A percentile compares a stretch with the other conserved stretches of the same genome.
Evolutionary conservation across 2,888 invertebrate genomes (phyloP).

Genomic region (Escarpia spicata): DNA sequence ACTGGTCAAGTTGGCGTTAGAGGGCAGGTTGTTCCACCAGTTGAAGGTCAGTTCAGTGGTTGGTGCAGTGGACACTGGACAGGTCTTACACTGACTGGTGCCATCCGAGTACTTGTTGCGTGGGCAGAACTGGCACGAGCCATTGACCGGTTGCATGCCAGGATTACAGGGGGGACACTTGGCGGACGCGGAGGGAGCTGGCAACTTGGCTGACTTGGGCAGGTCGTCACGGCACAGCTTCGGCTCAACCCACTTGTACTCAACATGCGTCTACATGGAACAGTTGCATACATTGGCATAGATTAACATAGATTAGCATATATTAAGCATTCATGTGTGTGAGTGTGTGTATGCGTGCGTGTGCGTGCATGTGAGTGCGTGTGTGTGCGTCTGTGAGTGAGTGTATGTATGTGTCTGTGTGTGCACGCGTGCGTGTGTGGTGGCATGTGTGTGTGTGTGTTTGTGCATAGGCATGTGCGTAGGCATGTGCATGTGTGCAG

Average conservation of each 20-base stretch:
- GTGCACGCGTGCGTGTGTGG: neutral
- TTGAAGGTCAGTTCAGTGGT: slow-evolving; percentile 68
- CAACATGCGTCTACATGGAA: slow-evolving; percentile 61
- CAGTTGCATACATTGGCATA: neutral
- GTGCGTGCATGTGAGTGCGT: neutral
- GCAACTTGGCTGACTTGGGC: slow-evolving; percentile 64
- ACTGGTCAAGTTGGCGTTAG: slow-evolving; percentile 57
- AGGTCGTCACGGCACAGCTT: slow-evolving; percentile 68
- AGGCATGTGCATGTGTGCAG: too few species aligned
- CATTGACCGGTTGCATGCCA: slow-evolving; percentile 64
- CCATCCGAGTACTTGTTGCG: slow-evolving; percentile 59
- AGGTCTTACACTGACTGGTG: slow-evolving; percentile 30
- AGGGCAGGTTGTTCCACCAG: slow-evolving; percentile 44
- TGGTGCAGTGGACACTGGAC: slow-evolving; percentile 66
- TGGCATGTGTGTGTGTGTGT: neutral
- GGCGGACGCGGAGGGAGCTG: slow-evolving; percentile 55
- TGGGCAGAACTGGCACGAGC: slow-evolving; percentile 68
- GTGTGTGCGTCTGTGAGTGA: neutral
- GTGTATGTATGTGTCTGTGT: neutral
- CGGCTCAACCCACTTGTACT: slow-evolving; percentile 70
- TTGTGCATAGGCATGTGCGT: neutral
- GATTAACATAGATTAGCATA: neutral
- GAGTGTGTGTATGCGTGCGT: neutral
- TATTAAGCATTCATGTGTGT: neutral
- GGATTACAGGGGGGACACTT: slow-evolving; percentile 70